These are phyloP conservation scores for Ammodramus savannarum DNA, from an alignment of 2,113 vertebrate species.

Conservation along the genomic window DNA sequence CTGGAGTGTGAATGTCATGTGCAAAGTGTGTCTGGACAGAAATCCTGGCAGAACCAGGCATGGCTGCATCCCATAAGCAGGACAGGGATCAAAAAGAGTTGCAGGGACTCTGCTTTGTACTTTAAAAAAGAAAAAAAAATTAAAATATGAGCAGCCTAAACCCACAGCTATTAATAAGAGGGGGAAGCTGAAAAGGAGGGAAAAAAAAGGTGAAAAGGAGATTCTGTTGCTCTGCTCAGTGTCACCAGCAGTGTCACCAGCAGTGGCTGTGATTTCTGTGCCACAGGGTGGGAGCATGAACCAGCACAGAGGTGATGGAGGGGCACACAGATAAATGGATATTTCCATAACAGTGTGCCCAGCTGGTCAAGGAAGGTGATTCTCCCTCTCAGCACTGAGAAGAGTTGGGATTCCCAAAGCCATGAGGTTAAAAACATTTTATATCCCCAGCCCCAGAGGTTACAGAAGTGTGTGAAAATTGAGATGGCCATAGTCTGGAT, in stretches of 20 bases:
- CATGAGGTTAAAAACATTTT: background rate
- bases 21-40: background rate
- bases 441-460: background rate
- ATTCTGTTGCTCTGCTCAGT: background rate
- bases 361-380: background rate
- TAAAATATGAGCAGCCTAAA: background rate
- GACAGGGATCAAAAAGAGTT: background rate
- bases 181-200: background rate
- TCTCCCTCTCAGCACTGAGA: background rate
- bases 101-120: background rate
- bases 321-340: background rate
- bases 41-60: background rate
- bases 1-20: fast-evolving
- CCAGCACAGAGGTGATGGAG: background rate
- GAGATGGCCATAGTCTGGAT: background rate
- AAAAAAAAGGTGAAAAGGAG: background rate
- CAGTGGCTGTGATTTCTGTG: background rate
- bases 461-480: background rate
- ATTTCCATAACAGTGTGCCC: background rate
- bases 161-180: background rate
- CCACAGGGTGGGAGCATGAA: background rate
- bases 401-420: background rate
- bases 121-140: background rate
- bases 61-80: background rate
- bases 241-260: fast-evolving